Percentiles rank a stretch among this genome's conserved stretches.
phyloP scores from a whole-genome alignment of 2,888 invertebrate species.

The Drosophila meridiana region DNA sequence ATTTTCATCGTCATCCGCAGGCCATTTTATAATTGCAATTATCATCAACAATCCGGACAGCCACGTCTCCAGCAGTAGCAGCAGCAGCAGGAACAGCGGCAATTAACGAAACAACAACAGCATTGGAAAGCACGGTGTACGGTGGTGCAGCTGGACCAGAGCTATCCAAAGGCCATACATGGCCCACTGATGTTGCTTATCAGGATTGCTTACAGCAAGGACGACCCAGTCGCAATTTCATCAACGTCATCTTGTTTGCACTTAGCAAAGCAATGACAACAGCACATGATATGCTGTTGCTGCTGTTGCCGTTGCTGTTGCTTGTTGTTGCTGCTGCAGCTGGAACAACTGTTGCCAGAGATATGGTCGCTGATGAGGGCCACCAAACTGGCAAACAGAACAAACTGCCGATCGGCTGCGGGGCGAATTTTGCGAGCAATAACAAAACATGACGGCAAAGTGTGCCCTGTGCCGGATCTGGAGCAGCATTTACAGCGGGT shows the following conservation, averaged over 20 bases:
- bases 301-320: not conserved
- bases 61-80: slow-evolving; percentile 27
- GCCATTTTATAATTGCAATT: slow-evolving; percentile 77
- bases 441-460: slow-evolving; percentile 33
- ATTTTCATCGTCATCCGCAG: slow-evolving; percentile 71
- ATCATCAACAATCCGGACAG: slow-evolving; percentile 44
- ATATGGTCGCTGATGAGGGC: slow-evolving; percentile 23
- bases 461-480: not conserved
- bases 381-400: slow-evolving; percentile 13
- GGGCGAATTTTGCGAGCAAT: slow-evolving; percentile 33
- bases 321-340: slow-evolving; percentile 31
- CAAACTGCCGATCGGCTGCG: slow-evolving; percentile 52
- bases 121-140: not conserved
- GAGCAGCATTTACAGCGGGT: not conserved
- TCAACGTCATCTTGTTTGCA: slow-evolving; percentile 61
- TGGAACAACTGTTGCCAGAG: slow-evolving; percentile 44
- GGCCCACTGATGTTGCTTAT: slow-evolving; percentile 9
- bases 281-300: slow-evolving; percentile 21
- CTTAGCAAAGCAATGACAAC: slow-evolving; percentile 75
- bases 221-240: slow-evolving; percentile 47
- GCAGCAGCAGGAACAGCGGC: slow-evolving; percentile 12
- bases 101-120: slow-evolving; percentile 25
- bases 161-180: not conserved
- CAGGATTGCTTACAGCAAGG: slow-evolving; percentile 20
- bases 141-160: not conserved